Evolutionary conservation across 2,113 vertebrate species (phyloP).

Genomic region (Callocephalon fimbriatum): DNA sequence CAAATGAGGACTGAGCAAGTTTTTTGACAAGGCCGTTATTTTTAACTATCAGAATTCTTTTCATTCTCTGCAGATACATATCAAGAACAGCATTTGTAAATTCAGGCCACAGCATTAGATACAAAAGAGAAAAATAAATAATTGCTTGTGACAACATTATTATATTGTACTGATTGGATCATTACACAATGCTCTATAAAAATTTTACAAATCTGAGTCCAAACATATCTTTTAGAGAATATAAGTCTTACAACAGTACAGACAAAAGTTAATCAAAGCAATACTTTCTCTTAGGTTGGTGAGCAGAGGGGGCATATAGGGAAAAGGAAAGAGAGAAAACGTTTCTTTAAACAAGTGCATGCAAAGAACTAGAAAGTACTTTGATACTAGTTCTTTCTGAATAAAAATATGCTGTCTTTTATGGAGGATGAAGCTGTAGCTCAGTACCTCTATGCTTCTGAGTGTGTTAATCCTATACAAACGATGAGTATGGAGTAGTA

Average conservation of each 20-base stretch:
- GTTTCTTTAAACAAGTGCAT: slow-evolving; percentile 31
- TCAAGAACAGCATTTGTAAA: neutral
- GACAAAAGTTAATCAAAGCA: neutral
- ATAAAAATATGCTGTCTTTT: slow-evolving; percentile 24
- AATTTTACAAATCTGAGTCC: neutral
- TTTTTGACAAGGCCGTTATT: neutral
- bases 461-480: neutral
- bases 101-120: neutral
- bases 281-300: neutral
- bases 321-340: neutral
- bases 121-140: neutral
- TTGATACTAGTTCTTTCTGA: slow-evolving; percentile 29
- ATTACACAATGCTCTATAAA: neutral
- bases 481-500: neutral
- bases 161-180: neutral
- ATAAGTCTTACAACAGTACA: neutral
- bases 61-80: neutral
- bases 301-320: neutral
- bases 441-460: neutral
- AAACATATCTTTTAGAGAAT: neutral
- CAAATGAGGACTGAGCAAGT: neutral
- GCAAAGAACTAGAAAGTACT: slow-evolving; percentile 28
- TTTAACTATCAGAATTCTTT: slow-evolving; percentile 1
- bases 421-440: neutral
- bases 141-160: neutral